Evolutionary conservation across 2,888 invertebrate genomes (phyloP), one percentile per base, ranked within the genome.

Genomic region (Eupithecia tripunctaria): DNA sequence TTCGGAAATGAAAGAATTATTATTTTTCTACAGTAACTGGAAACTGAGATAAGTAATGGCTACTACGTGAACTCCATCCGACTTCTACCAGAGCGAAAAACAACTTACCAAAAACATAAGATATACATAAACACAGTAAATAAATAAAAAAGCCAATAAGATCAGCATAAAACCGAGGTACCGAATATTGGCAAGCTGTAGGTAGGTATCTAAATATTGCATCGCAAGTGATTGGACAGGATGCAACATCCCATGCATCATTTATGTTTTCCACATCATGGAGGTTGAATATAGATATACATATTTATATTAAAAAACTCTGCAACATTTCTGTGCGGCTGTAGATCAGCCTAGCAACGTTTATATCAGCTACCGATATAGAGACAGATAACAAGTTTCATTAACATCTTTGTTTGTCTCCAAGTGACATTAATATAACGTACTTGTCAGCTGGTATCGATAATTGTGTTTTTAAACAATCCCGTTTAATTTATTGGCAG

Each of bases 381-480:
- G 75, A 81, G 65, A 66, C 79, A 79, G 82, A 82, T 82, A 84
- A 86, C 82, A 82, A 82, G 84, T 82, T 78, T 56, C 72, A 80
- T 79, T 83, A 81, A 82, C 84, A 78, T 76, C 80, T 81, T 83
- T 85, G 84, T 84, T 85, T 84, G 81, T 84, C 80, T 74, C 72
- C 74, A 72, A 78, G 77, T 84, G 80, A 81, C 84, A 82, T 84
- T 80, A 78, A 71, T 78, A 38, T 64, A 51, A 21, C 36, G 36
- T 64, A 21, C 32, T 36, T n/a, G 63, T 63, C 60, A 29, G 36
- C 64, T 63, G 68, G 67, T 80, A 81, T 80, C 71, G 76, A 68
- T 81, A 79, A 76, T 72, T 78, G 32, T 75, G 70, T 78, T 81
- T 80, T 73, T 80, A 80, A 82, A 78, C 79, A 77, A 77, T 75